phyloP scores from a whole-genome alignment of 2,888 invertebrate species.

The Quadriops clusia region DNA sequence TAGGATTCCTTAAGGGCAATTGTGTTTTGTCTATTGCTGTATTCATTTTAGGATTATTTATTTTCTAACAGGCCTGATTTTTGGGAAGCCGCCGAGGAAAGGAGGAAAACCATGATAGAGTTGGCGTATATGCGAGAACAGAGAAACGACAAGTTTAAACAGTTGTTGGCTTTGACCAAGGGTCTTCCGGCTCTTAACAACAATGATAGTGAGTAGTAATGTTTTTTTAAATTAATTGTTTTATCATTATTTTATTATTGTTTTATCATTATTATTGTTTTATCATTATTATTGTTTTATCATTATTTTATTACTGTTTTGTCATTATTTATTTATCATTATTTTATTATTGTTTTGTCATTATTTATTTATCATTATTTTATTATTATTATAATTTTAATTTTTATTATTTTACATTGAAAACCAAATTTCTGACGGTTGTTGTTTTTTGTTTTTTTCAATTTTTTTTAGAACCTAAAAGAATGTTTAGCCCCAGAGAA shows the following conservation, averaged over 20 bases:
- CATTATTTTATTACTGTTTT: conserved; percentile 3
- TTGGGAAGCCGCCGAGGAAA: conserved; percentile 44
- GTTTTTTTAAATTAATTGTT: neutral
- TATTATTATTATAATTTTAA: conserved; percentile 1
- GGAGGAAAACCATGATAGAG: conserved; percentile 40
- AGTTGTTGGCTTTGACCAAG: conserved; percentile 34
- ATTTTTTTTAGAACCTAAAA: conserved; percentile 33
- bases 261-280: conserved; percentile 4
- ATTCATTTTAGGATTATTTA: conserved; percentile 57
- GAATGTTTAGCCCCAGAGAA: conserved; percentile 43
- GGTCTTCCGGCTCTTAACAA: conserved; percentile 18
- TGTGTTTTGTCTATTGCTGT: conserved; percentile 19
- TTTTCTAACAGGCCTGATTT: conserved; percentile 59
- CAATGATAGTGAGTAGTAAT: conserved; percentile 7
- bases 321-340: conserved; percentile 5
- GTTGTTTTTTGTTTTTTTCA: conserved; percentile 7
- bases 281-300: neutral
- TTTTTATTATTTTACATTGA: neutral
- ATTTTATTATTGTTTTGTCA: conserved; percentile 6
- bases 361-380: conserved; percentile 7
- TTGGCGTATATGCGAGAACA: conserved; percentile 37
- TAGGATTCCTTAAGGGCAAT: conserved; percentile 11
- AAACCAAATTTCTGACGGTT: neutral
- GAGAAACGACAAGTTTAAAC: conserved; percentile 36
- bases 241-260: conserved; percentile 3